Evolutionary conservation across 2,888 invertebrate genomes (phyloP).

Genomic region (Drosophila nigritarsus): DNA sequence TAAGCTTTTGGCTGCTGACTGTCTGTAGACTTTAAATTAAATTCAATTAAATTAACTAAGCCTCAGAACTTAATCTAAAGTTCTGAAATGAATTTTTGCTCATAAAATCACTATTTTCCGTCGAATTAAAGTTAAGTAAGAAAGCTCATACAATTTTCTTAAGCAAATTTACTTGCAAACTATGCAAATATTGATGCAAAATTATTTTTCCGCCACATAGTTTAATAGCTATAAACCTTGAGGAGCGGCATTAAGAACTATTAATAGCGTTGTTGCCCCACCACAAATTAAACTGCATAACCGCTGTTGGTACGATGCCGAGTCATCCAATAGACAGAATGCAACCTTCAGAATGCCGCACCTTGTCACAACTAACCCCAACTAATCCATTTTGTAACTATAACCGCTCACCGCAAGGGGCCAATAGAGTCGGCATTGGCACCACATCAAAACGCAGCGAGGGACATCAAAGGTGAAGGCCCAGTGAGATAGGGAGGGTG

Average conservation of each 20-base stretch:
- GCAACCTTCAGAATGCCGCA: conserved; percentile 39
- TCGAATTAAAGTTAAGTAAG: background rate
- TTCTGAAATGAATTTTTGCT: background rate
- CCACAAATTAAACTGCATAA: conserved; percentile 17
- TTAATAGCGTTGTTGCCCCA: conserved; percentile 8
- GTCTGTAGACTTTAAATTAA: background rate
- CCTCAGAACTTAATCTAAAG: no score
- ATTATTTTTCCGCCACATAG: conserved; percentile 2
- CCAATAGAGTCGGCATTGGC: conserved; percentile 46
- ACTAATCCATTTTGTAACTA: conserved; percentile 54
- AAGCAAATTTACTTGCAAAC: background rate
- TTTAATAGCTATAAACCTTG: background rate
- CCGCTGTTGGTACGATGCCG: conserved; percentile 35
- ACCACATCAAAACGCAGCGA: conserved; percentile 67
- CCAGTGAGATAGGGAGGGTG: background rate
- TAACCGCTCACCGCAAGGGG: conserved; percentile 55
- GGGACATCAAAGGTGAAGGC: conserved; percentile 36
- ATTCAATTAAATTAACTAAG: no score
- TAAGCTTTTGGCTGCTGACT: background rate
- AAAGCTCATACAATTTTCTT: background rate
- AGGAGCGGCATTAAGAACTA: background rate
- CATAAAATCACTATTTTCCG: background rate
- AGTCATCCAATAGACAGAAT: conserved; percentile 13
- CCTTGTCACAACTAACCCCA: conserved; percentile 47
- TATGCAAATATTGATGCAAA: background rate